Base-by-base conservation (phyloP, 2,797 vertebrate genomes). In the Carduelis carduelis region DNA sequence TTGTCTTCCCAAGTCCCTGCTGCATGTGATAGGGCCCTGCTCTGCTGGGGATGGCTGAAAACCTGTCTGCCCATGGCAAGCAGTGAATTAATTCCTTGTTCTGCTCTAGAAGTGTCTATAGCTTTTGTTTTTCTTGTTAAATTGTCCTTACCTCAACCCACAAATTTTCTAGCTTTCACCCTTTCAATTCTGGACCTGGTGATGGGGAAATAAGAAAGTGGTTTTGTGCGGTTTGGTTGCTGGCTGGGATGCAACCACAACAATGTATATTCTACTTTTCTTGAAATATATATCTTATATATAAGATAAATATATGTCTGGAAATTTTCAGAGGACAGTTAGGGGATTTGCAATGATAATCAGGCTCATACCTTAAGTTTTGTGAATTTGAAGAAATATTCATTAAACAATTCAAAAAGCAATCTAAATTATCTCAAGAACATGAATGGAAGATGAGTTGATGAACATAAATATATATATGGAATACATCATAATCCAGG, bases 1-100 rank as follows among this genome's bases (percentile, higher is more conserved):
- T 46, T 46, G n/a, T 26, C 8, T 37, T 55, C n/a, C 11, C 17
- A 46, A 55, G 27, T 37, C 41, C 13, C 27, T 14, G 27, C 7
- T 9, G 7, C 1, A 3, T 14, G 18, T 19, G 35, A 22, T 26
- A 18, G 4, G 2, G 17, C 8, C 17, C 11, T 41, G 21, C 6
- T 32, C 14, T 32, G 4, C 41, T 26, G 50, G 13, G 16, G 16
- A 30, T 18, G 20, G 16, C 24, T 69, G 64, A 61, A 30, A 14
- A 34, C 24, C 11, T 46, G 7, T 11, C 39, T 53, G 11, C 14
- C 55, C 34, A 30, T 1, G 3, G 18, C 16, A 47, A 47, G 14
- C 9, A 34, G 11, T 22, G 14, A 61, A 34, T 47, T 18, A 26
- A 41, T 55, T 70, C 26, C 22, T 70, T 41, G 5, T 35, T 78